Conservation (phyloP, 2,888 invertebrate species). For the Siphlonurus alternatus region DNA sequence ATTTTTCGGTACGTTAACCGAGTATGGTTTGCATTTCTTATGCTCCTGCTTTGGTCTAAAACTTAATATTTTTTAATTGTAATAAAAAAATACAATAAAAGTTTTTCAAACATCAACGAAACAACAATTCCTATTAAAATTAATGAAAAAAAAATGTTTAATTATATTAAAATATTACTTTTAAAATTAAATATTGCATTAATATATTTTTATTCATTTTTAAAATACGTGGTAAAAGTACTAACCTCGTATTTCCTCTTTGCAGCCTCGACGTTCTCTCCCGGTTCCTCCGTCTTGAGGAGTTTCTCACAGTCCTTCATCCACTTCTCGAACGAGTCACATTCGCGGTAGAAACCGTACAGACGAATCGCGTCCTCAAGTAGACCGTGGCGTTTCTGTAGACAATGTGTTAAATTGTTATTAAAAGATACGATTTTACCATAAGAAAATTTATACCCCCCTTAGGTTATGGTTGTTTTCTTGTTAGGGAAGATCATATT, state of each 20-base stretch:
- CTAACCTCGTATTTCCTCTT: constrained; percentile 84
- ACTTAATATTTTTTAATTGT: no score
- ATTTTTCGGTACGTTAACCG: no score
- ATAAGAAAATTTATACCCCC: not conserved
- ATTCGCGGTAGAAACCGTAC: constrained; percentile 88
- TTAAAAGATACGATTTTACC: not conserved
- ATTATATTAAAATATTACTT: no score
- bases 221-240: no score
- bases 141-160: no score
- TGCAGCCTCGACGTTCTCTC: constrained; percentile 81
- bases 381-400: constrained; percentile 55
- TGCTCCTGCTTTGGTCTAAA: no score
- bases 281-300: constrained; percentile 62
- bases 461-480: not conserved
- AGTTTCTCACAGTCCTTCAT: constrained; percentile 88
- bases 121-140: no score
- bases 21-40: no score
- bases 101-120: no score
- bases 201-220: no score
- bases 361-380: constrained; percentile 84
- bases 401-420: constrained; percentile 4
- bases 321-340: constrained; percentile 96
- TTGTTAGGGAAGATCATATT: not conserved
- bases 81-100: no score
- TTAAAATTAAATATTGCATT: no score